Percentiles rank a stretch among this genome's conserved stretches.
These are phyloP conservation scores for Megaceryle torquata DNA, from an alignment of 2,113 vertebrate species.

Conservation along the genomic window DNA sequence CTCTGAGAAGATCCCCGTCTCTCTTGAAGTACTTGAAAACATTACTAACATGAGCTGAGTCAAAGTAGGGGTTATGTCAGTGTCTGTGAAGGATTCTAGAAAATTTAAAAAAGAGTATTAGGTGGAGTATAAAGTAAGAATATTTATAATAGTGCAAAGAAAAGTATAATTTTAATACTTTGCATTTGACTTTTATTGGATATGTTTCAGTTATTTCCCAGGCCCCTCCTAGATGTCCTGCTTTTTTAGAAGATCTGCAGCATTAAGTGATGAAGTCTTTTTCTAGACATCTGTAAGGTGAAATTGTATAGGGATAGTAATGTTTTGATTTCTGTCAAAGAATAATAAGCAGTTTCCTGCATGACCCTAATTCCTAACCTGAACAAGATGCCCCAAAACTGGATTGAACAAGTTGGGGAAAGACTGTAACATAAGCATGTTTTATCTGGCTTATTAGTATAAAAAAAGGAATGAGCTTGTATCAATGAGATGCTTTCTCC, in stretches of 20 bases:
- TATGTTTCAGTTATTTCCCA: background rate
- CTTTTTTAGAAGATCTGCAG: background rate
- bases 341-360: background rate
- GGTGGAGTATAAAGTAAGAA: background rate
- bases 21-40: background rate
- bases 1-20: too few relatives aligned
- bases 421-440: background rate
- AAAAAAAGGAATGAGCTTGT: background rate
- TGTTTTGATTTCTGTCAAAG: background rate
- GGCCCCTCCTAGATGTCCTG: background rate
- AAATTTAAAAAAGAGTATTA: background rate
- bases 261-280: background rate
- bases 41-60: background rate
- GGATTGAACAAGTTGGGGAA: background rate
- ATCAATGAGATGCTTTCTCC: background rate
- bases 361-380: background rate
- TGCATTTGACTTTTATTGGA: background rate
- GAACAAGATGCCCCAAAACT: background rate
- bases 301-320: background rate
- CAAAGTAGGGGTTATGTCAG: background rate
- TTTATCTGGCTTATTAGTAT: background rate
- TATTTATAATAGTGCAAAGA: background rate
- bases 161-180: background rate
- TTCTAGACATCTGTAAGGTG: background rate
- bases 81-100: background rate